Conservation (phyloP, 2,888 invertebrate genomes). For the Hypselothyrea guttata region DNA sequence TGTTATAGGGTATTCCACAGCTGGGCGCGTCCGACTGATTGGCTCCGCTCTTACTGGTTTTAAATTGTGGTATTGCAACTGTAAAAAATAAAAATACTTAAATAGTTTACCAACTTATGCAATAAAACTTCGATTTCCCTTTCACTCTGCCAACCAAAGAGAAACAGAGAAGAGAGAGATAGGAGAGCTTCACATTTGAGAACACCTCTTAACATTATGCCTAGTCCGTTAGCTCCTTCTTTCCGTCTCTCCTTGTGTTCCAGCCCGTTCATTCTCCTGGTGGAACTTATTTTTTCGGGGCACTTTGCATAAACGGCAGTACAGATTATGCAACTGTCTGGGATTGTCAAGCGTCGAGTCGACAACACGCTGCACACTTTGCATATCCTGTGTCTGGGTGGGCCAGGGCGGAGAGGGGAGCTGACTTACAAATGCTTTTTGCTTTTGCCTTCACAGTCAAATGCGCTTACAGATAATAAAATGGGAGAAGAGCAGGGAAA, state of each 20-base stretch:
- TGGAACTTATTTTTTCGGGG: slow-evolving; percentile 41
- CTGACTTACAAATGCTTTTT: slow-evolving; percentile 66
- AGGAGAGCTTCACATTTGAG: slow-evolving; percentile 41
- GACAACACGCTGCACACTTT: slow-evolving; percentile 65
- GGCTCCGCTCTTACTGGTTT: too few species aligned
- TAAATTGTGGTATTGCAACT: slow-evolving; percentile 8
- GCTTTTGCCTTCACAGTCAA: slow-evolving; percentile 59
- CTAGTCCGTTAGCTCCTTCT: too few species aligned
- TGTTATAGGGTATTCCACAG: too few species aligned
- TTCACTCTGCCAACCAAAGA: neutral
- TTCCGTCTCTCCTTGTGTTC: neutral
- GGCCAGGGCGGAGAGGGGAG: neutral
- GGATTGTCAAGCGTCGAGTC: slow-evolving; percentile 60
- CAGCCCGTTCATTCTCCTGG: slow-evolving; percentile 7
- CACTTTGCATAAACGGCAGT: slow-evolving; percentile 72
- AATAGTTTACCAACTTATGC: slow-evolving; percentile 55
- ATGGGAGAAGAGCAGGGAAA: slow-evolving; percentile 23
- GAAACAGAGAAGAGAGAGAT: neutral
- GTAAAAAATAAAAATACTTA: slow-evolving; percentile 12
- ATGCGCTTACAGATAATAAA: slow-evolving; percentile 54
- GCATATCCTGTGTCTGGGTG: slow-evolving; percentile 62
- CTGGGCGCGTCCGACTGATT: too few species aligned
- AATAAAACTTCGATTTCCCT: slow-evolving; percentile 63
- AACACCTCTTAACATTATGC: slow-evolving; percentile 56
- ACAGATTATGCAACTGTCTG: slow-evolving; percentile 76